These are phyloP conservation scores for Daphoenositta chrysoptera DNA, from an alignment of 2,113 vertebrate species.

Conservation along the genomic window DNA sequence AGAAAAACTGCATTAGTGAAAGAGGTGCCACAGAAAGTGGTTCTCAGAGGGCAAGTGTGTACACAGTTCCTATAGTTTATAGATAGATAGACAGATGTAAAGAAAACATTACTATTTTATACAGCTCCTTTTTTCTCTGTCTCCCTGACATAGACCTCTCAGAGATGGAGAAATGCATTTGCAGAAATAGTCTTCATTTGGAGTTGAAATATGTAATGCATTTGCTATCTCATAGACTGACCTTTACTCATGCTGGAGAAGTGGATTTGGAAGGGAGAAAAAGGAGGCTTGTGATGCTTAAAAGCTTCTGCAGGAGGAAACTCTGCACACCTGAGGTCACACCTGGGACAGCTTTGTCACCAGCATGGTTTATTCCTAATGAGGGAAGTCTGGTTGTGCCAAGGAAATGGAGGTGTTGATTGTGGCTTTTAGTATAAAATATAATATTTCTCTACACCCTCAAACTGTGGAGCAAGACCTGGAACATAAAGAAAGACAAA, in stretches of 20 bases:
- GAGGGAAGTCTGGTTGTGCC: not conserved
- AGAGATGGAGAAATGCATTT: not conserved
- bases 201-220: not conserved
- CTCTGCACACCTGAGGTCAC: not conserved
- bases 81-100: not conserved
- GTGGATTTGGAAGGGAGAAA: not conserved
- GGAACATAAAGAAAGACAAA: not conserved
- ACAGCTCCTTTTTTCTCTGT: not conserved
- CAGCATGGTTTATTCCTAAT: not conserved
- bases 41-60: not conserved
- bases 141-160: not conserved
- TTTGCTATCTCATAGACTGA: not conserved
- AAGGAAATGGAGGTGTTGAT: not conserved
- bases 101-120: not conserved
- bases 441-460: not conserved
- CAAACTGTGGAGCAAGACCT: not conserved
- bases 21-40: not conserved
- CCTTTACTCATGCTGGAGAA: not conserved
- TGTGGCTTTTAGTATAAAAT: not conserved
- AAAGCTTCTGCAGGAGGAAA: not conserved
- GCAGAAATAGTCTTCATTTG: not conserved
- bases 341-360: not conserved
- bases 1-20: not conserved
- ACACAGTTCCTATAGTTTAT: not conserved
- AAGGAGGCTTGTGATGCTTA: not conserved